Evolutionary conservation across 2,113 vertebrate species (phyloP), one percentile per base, ranked within the genome.

Genomic region (Oreochromis tanganicae): DNA sequence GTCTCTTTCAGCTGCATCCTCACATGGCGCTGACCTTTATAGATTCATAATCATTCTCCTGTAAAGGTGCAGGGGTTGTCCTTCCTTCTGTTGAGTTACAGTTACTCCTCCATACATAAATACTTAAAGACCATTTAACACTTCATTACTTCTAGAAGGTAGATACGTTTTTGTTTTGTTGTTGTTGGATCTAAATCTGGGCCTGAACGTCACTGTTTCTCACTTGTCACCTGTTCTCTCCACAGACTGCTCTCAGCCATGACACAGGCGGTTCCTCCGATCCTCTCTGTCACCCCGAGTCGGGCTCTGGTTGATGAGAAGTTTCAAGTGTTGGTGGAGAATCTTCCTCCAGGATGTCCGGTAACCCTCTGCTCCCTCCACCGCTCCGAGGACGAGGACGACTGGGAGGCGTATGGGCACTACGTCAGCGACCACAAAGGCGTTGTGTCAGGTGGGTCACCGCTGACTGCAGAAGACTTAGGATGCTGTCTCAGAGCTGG

Each of bases 351-450:
- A 1, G 85, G 75, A 11, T 78, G 50, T 48, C 82, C 87, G 0
- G 94, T 96, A 1, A 97, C 96, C 0, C 57, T 97, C 5, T 92
- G 89, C 87, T 92, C 93, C 50, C 78, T 95, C 11, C 94, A 95
- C 80, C 92, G 56, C 0, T 96, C 96, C 1, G 96, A 96, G 36
- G 95, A 96, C 43, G 84, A 86, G 6, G 89, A 96, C 63, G 21
- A 91, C 38, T 96, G 96, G 96, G 94, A 97, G 86, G 96, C 95
- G 0, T 96, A 89, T 14, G 96, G 95, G 2, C 93, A 96, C 87
- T 97, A 96, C 78, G 1, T 92, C 83, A 95, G 95, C 27, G 82
- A 95, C 21, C 66, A 89, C 32, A 32, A 43, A 2, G 96, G 96
- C 43, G 61, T 29, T 0, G 94, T 97, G 9, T 94, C 90, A 4